These are phyloP conservation scores for Drosophila littoralis DNA, from an alignment of 1,140 invertebrate genomes.

Conservation along the genomic window DNA sequence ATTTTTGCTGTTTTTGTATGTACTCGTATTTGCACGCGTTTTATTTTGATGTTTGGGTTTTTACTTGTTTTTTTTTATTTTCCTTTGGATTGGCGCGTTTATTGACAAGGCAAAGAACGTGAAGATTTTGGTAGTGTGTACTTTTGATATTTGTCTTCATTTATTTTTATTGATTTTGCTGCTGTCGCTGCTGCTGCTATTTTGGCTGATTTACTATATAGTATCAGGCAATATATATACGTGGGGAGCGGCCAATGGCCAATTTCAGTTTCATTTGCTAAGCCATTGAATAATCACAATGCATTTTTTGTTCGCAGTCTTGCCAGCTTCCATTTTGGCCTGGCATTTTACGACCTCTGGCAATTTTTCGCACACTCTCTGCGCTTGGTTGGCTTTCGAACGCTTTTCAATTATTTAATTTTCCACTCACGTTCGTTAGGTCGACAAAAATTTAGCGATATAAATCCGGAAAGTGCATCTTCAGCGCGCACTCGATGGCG, in stretches of 20 bases:
- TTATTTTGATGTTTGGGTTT: slow-evolving; percentile 16
- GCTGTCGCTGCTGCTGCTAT: slow-evolving; percentile 40
- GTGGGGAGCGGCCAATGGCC: slow-evolving; percentile 61
- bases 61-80: slow-evolving; percentile 11
- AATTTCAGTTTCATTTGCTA: slow-evolving; percentile 80
- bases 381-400: slow-evolving; percentile 13
- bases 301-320: slow-evolving; percentile 48
- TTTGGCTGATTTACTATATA: slow-evolving; percentile 59
- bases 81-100: slow-evolving; percentile 50
- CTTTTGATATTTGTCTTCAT: slow-evolving; percentile 75
- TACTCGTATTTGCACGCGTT: slow-evolving; percentile 65
- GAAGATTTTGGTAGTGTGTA: slow-evolving; percentile 54
- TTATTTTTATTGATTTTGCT: slow-evolving; percentile 76
- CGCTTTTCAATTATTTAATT: slow-evolving; percentile 82
- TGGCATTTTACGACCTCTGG: slow-evolving; percentile 49
- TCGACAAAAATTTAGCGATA: slow-evolving; percentile 73
- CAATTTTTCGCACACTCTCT: slow-evolving; percentile 69
- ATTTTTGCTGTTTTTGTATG: slow-evolving; percentile 20
- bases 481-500: slow-evolving; percentile 57
- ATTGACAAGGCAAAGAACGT: slow-evolving; percentile 66
- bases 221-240: slow-evolving; percentile 15
- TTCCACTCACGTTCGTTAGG: slow-evolving; percentile 77
- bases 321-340: slow-evolving; percentile 38
- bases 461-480: slow-evolving; percentile 79
- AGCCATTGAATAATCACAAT: slow-evolving; percentile 81